Conservation (phyloP, 2,113 vertebrate genomes). For the Sprattus sprattus region DNA sequence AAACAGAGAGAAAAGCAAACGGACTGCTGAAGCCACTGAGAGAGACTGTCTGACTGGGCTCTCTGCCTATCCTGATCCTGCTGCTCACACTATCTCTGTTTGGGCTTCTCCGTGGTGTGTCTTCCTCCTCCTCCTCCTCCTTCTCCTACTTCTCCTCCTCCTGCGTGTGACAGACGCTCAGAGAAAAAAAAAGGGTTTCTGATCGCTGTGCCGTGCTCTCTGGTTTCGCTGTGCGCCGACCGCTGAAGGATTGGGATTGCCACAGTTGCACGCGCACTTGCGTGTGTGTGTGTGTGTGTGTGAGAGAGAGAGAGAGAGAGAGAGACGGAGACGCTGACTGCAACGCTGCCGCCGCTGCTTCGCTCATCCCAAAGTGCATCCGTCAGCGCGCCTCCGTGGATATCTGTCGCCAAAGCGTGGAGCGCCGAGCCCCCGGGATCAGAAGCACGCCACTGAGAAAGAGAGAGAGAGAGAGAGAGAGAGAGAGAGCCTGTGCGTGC, state of each 20-base stretch:
- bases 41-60: not conserved
- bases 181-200: not conserved
- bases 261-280: not conserved
- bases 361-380: slow-evolving; percentile 62
- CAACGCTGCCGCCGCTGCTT: slow-evolving; percentile 29
- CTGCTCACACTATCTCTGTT: slow-evolving; percentile 39
- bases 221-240: not conserved
- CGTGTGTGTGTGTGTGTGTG: not conserved
- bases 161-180: not conserved
- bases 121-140: not conserved
- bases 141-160: not conserved
- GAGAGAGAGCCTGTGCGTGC: not conserved
- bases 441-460: slow-evolving; percentile 54
- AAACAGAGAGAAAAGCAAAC: not conserved
- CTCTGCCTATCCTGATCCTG: slow-evolving; percentile 38
- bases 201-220: not conserved
- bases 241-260: not conserved
- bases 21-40: not conserved
- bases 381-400: slow-evolving; percentile 58
- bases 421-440: slow-evolving; percentile 44
- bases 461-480: slow-evolving; percentile 32
- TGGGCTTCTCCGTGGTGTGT: not conserved
- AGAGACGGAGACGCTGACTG: slow-evolving; percentile 51
- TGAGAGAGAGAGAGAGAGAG: not conserved
- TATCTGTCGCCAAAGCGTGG: not conserved